These are phyloP conservation scores for Daboia siamensis DNA, from an alignment of 2,113 vertebrate species.

Conservation along the genomic window DNA sequence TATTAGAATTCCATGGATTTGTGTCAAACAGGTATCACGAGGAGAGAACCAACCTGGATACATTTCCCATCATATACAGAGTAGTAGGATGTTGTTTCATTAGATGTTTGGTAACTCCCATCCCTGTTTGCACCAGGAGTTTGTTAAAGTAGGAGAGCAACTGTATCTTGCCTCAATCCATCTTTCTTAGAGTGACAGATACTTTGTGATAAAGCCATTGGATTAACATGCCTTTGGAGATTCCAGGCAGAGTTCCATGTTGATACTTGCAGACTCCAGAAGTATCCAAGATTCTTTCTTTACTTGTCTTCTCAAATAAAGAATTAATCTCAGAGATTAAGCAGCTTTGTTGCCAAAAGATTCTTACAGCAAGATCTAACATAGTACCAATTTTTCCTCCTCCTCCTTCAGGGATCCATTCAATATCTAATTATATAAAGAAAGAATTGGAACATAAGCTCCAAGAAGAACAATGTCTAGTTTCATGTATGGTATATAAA, in stretches of 20 bases:
- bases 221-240: conserved; percentile 62
- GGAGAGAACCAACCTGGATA: neutral
- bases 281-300: conserved; percentile 62
- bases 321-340: conserved; percentile 59
- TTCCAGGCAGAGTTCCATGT: conserved; percentile 55
- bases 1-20: neutral
- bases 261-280: conserved; percentile 59
- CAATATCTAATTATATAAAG: conserved; percentile 59
- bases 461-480: conserved; percentile 52
- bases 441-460: conserved; percentile 58
- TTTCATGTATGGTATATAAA: conserved; percentile 43
- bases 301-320: conserved; percentile 69
- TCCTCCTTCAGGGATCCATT: conserved; percentile 56
- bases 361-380: conserved; percentile 58
- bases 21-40: neutral
- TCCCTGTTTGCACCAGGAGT: conserved; percentile 13
- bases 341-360: conserved; percentile 55
- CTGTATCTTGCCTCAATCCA: conserved; percentile 28
- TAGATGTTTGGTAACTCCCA: neutral
- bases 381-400: conserved; percentile 9
- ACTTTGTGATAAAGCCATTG: conserved; percentile 62
- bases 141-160: conserved; percentile 9
- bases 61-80: neutral
- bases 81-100: neutral
- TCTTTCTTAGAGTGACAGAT: conserved; percentile 61